Base-by-base conservation (phyloP, 1,140 invertebrate genomes). In the Caenorhabditis briggsae region DNA sequence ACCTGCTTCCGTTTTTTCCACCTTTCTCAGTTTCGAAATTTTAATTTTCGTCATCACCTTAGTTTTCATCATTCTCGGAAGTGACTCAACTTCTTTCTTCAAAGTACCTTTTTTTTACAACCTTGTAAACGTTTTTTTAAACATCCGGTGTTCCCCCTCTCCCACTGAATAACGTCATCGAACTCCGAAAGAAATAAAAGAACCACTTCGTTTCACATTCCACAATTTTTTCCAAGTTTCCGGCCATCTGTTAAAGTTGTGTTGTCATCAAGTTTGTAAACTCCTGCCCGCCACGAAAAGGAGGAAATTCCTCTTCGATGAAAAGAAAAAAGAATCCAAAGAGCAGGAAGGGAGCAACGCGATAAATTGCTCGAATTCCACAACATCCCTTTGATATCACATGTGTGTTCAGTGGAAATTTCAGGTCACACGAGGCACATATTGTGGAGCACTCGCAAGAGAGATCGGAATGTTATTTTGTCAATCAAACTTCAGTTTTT, bases 341-440 rank as follows among this genome's bases (percentile, higher is more conserved):
- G 56, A 58, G 33, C 20, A 50, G 23, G 43, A 43, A 46, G 14
- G 46, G 64, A 25, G 20, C 14, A 46, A n/a, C 14, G 33, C 18
- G 70, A 78, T 78, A 78, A 78, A 78, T 78, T 78, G 18, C 70
- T 78, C 70, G 20, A 78, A 78, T 78, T 78, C 70, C 70, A 78
- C 70, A 78, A 12, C 23, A 78, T 50, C 46, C 20, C 70, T 78
- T 78, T 50, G 70, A 78, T 78, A 78, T 78, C 43, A 78, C 70
- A 50, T 61, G 59, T 33, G 33, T 61, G 59, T 78, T 70, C 64
- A 46, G 7, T 43, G 11, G 18, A 43, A 70, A 46, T 46, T 70
- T 48, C 41, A 70, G 43, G 64, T 70, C 64, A 70, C 16, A 61
- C 9, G 59, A 48, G 33, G 46, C 25, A 33, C 16, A n/a, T n/a